phyloP scores from a whole-genome alignment of 2,113 vertebrate genomes.

The Varanus komodoensis region DNA sequence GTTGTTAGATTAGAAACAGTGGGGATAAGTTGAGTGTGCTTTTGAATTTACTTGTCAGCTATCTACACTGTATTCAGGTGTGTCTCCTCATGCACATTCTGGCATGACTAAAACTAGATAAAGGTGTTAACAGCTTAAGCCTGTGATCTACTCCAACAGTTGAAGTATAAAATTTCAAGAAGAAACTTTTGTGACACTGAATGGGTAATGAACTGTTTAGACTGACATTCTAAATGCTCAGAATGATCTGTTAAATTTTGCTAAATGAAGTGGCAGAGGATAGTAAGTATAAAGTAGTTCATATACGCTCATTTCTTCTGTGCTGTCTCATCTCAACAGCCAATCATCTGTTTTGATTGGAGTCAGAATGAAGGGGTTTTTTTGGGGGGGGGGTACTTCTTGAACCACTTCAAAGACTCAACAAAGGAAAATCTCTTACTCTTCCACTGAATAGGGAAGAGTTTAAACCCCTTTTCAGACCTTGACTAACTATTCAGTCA shows the following conservation, averaged over 20 bases:
- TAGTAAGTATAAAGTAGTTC: not conserved
- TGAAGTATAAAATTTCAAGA: not conserved
- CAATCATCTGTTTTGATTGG: not conserved
- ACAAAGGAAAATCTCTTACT: not conserved
- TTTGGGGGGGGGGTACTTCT: not conserved
- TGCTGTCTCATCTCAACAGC: not conserved
- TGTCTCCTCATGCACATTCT: not conserved
- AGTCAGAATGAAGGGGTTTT: not conserved
- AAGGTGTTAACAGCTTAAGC: not conserved
- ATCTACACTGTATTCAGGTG: not conserved
- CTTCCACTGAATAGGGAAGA: not conserved
- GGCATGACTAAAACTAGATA: not conserved
- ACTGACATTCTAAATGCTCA: not conserved
- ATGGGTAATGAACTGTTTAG: not conserved
- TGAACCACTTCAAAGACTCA: not conserved
- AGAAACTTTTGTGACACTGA: not conserved
- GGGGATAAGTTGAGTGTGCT: no score
- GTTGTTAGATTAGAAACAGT: not conserved
- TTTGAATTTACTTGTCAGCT: not conserved
- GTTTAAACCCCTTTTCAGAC: not conserved
- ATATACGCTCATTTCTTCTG: not conserved
- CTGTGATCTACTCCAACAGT: not conserved
- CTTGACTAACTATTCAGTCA: constrained; percentile 6
- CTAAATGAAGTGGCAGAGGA: not conserved
- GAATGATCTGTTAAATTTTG: not conserved